These are phyloP conservation scores for Poecile montanus DNA, from an alignment of 2,797 vertebrate genomes.

Conservation along the genomic window DNA sequence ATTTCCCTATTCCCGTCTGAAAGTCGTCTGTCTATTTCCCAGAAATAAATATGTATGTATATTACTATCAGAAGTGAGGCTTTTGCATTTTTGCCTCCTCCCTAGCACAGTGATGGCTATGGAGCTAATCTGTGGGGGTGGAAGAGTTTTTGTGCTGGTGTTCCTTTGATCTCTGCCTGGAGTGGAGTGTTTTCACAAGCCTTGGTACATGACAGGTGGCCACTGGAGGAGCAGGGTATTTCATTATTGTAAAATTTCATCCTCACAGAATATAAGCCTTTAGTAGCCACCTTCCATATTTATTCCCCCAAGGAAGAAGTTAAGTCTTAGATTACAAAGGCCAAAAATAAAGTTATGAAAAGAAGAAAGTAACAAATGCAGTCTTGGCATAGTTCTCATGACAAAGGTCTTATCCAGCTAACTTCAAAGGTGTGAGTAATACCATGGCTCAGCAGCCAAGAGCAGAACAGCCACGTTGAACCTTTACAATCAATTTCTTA, in stretches of 20 bases:
- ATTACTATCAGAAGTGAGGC: not conserved
- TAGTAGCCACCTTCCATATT: not conserved
- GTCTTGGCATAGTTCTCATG: not conserved
- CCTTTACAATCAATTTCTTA: not conserved
- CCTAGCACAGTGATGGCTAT: not conserved
- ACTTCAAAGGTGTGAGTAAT: not conserved
- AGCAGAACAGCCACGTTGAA: not conserved
- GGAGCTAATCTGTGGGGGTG: not conserved
- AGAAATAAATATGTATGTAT: not conserved
- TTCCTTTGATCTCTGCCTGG: not conserved
- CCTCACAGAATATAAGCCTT: not conserved
- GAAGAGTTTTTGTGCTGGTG: not conserved
- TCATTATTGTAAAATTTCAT: not conserved
- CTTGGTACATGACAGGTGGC: accelerated
- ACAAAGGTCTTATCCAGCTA: not conserved
- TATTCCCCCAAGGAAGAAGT: not conserved
- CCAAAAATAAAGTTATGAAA: not conserved
- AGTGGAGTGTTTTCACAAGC: not conserved
- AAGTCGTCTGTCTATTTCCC: not conserved
- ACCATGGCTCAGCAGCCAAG: not conserved
- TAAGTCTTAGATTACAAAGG: not conserved
- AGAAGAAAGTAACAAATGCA: not conserved
- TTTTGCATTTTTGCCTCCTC: not conserved
- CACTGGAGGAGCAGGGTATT: not conserved
- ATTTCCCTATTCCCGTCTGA: not conserved